A percentile compares a stretch with the other conserved stretches of the same genome.
These are phyloP conservation scores for Brenthis hecate DNA, from an alignment of 2,888 invertebrate species.

Conservation along the genomic window DNA sequence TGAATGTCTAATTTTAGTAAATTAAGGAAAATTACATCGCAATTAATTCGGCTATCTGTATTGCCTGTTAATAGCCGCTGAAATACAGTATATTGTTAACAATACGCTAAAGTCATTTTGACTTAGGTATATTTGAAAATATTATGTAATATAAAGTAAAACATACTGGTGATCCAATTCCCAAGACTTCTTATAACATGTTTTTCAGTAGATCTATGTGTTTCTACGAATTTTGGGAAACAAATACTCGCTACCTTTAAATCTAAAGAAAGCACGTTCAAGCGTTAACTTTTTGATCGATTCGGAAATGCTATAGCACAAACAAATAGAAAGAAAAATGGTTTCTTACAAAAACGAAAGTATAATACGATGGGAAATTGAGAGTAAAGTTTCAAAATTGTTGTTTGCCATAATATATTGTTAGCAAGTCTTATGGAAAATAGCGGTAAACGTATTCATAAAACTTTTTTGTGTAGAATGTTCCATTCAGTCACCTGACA, in stretches of 20 bases:
- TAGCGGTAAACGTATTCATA: constrained; percentile 46
- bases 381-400: constrained; percentile 80
- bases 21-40: constrained; percentile 67
- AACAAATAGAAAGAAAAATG: constrained; percentile 66
- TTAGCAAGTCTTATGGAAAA: constrained; percentile 63
- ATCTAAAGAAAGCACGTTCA: constrained; percentile 15
- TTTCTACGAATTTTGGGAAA: background rate
- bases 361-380: constrained; percentile 70
- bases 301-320: constrained; percentile 28
- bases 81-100: constrained; percentile 8
- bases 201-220: background rate
- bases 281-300: constrained; percentile 30
- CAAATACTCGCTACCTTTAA: constrained; percentile 10
- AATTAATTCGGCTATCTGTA: constrained; percentile 50
- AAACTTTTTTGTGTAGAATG: constrained; percentile 13
- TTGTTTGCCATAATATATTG: constrained; percentile 80
- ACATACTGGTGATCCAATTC: too few relatives aligned
- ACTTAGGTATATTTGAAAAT: too few relatives aligned
- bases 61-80: constrained; percentile 21
- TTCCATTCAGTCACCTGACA: constrained; percentile 12
- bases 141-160: background rate
- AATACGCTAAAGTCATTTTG: background rate
- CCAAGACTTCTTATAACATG: too few relatives aligned
- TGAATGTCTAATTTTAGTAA: constrained; percentile 74
- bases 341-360: constrained; percentile 56